Base-by-base conservation (phyloP, 2,888 invertebrate species). In the Coleophora deauratella region DNA sequence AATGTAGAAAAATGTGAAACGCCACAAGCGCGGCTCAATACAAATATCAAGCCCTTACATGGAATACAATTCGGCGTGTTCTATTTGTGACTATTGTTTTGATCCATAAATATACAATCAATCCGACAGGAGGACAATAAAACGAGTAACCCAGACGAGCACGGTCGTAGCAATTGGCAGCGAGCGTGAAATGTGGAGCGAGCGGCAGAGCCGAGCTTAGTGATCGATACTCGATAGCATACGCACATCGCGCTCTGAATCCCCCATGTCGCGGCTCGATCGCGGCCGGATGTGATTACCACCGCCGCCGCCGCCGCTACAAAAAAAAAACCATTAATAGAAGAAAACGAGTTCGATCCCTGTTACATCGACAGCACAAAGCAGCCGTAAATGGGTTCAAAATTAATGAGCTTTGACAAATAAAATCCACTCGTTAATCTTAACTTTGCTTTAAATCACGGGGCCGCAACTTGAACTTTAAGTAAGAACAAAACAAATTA, bases 171-270 rank as follows among this genome's bases (percentile, higher is more conserved):
- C 65, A 65, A 70, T 72, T 69, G 63, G 66, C 66, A 71, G 62
- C 66, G 56, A 68, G 68, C 72, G 72, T 72, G 66, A 75, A 80
- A 81, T 80, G 75, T 78, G 72, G 76, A 68, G 65, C 73, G 70
- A 69, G 69, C 66, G 70, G 68, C 69, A 72, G 69, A 76, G 66
- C 69, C 73, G 65, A 62, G 72, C 72, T 21, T 21, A 21, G 21
- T 62, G 75, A 81, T 81, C 79, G 78, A 82, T 82, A 79, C 73
- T 67, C 70, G 73, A 79, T 78, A 81, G 3, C 3, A 80, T 78
- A 81, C 80, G 73, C 74, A 70, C 67, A 66, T 58, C 72, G 72
- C 68, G 72, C 72, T 77, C 76, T 72, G 64, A 72, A 75, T 73
- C 21, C 21, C 6, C 21, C 21, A 21, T 21, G 21, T 21, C 21